These are phyloP conservation scores for Ectropis grisescens DNA, from an alignment of 1,140 invertebrate genomes.

Conservation along the genomic window DNA sequence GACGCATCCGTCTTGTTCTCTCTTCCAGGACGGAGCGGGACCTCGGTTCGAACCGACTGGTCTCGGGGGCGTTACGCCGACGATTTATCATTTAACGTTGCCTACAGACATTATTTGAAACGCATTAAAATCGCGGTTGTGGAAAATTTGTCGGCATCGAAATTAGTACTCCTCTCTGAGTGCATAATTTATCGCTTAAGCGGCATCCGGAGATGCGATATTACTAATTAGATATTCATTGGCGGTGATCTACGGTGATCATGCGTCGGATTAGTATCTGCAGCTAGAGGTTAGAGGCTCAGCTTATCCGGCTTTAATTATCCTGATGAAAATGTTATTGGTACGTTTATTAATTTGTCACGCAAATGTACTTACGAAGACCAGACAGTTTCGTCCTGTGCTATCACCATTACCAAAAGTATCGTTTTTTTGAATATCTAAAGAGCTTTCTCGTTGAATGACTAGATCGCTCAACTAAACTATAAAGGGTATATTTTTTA, in stretches of 20 bases:
- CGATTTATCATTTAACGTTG: constrained; percentile 68
- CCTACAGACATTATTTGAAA: constrained; percentile 69
- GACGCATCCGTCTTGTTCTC: constrained; percentile 44
- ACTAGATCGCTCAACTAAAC: too few relatives aligned
- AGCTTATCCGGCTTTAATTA: too few relatives aligned
- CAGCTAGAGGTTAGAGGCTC: too few relatives aligned
- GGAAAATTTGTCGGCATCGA: constrained; percentile 66
- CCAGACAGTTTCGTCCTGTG: too few relatives aligned
- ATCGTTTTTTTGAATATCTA: too few relatives aligned
- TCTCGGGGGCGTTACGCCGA: constrained; percentile 53
- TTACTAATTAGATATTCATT: constrained; percentile 57
- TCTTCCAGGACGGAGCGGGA: constrained; percentile 33
- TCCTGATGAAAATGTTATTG: too few relatives aligned
- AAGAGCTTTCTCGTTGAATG: too few relatives aligned
- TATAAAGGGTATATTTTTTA: too few relatives aligned
- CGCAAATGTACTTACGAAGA: too few relatives aligned
- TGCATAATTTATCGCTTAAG: constrained; percentile 62
- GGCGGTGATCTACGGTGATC: constrained; percentile 43
- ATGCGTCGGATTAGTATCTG: too few relatives aligned
- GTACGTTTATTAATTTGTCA: too few relatives aligned
- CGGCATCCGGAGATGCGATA: constrained; percentile 42
- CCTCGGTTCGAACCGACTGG: constrained; percentile 41
- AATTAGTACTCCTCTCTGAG: constrained; percentile 57
- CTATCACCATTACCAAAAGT: too few relatives aligned
- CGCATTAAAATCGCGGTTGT: constrained; percentile 64